Evolutionary conservation across 2,888 invertebrate species (phyloP).

Genomic region (Bugula neritina): DNA sequence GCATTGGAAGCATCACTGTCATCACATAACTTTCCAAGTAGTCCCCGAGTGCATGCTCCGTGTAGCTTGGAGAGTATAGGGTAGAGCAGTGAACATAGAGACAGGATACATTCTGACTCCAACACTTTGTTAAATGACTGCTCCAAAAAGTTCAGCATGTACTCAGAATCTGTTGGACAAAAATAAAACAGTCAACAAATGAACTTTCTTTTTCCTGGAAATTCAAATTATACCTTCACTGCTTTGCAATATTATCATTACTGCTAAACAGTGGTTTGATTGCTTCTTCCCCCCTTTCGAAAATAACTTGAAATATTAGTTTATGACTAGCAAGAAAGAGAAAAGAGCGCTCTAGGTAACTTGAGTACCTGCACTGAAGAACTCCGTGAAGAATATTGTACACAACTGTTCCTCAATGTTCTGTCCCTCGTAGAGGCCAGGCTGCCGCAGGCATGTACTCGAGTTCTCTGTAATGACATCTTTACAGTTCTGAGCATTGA

Average conservation of each 20-base stretch:
- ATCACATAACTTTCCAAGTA: neutral
- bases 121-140: neutral
- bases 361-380: slow-evolving; percentile 10
- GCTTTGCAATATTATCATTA: too few relatives aligned
- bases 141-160: neutral
- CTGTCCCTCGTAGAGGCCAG: slow-evolving; percentile 32
- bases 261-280: too few relatives aligned
- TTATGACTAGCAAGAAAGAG: too few relatives aligned
- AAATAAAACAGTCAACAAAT: too few relatives aligned
- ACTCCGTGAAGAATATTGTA: neutral
- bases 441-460: slow-evolving; percentile 42
- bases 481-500: slow-evolving; percentile 33
- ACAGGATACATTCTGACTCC: neutral
- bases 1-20: neutral
- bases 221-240: too few relatives aligned
- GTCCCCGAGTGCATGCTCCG: slow-evolving; percentile 3
- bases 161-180: slow-evolving; percentile 2
- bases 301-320: too few relatives aligned
- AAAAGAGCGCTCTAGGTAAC: too few relatives aligned
- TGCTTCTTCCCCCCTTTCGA: too few relatives aligned
- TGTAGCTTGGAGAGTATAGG: slow-evolving; percentile 5
- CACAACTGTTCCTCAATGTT: neutral
- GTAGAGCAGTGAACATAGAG: neutral
- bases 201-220: too few relatives aligned
- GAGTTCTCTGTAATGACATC: slow-evolving; percentile 40